Conservation (phyloP, 2,113 vertebrate species). For the Glareola pratincola region DNA sequence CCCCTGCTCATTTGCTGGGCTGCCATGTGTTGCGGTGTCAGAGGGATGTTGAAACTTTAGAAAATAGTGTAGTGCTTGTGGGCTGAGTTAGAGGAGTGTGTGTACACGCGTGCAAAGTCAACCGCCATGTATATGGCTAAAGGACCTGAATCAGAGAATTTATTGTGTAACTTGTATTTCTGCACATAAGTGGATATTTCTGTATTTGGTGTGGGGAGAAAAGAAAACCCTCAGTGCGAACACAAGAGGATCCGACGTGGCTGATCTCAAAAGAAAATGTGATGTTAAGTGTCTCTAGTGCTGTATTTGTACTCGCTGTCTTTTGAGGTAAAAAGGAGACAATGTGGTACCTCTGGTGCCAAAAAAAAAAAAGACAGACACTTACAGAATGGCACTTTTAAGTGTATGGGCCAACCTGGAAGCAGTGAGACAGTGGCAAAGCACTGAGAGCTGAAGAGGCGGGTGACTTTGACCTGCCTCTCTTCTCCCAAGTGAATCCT, state of each 20-base stretch:
- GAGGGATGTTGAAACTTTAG: background rate
- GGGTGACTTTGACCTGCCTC: background rate
- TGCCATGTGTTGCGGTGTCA: background rate
- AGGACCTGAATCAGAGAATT: background rate
- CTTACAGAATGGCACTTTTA: background rate
- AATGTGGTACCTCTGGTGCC: background rate
- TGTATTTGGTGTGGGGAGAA: background rate
- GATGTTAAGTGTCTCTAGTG: background rate
- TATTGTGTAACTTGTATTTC: background rate
- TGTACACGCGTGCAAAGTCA: background rate
- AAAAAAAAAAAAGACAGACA: background rate
- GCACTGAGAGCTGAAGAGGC: background rate
- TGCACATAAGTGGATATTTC: background rate
- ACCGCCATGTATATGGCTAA: background rate
- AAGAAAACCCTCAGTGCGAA: background rate
- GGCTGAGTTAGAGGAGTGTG: background rate
- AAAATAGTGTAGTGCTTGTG: background rate
- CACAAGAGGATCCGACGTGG: background rate
- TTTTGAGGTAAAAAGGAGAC: background rate
- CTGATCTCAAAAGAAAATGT: background rate
- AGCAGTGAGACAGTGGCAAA: background rate
- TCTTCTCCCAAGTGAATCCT: background rate
- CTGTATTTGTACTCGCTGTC: background rate
- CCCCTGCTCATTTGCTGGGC: accelerated
- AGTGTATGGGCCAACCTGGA: background rate